Evolutionary conservation across 2,113 vertebrate species (phyloP), one percentile per base, ranked within the genome.

Genomic region (Nansenia antarctica): DNA sequence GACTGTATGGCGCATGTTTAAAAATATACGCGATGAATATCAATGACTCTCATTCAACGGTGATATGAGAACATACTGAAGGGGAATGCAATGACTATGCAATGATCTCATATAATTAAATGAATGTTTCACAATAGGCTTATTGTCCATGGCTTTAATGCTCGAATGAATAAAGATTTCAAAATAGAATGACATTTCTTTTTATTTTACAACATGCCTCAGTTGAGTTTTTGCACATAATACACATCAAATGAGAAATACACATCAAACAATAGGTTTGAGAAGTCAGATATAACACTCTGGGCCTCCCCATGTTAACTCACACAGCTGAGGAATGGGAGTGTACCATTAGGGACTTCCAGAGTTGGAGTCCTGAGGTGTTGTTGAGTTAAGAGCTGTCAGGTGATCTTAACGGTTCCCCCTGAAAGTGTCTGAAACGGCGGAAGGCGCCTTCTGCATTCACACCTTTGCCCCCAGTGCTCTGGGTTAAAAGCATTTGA

Each of bases 401-500:
- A 76, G 83, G 78, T 82, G 69, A 88, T 69, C 78, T 70, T 63
- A 54, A 54, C 69, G 37, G 39, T 65, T 54, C 61, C 65, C 37
- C 67, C 85, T 76, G 63, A 82, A 87, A 87, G 78, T 52, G 27
- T 72, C 83, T 79, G 68, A 62, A 72, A 73, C 83, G 76, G 73
- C 73, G 42, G 55, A 67, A 54, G 67, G 84, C 62, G 64, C 67
- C 76, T 88, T 86, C 86, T 82, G 80, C 89, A 80, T 90, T 91
- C 82, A 86, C 90, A 91, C 91, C 82, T 89, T 64, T 32, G 34
- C 79, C 68, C 70, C 29, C n/a, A 37, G 12, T 72, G 55, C 67
- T 81, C 69, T 87, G 77, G 82, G 82, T 83, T 87, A 90, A 91
- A 92, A 92, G 92, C 86, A 65, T 85, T 82, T 82, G 77, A 85